phyloP scores from a whole-genome alignment of 1,140 invertebrate species.

The Parasteatoda tepidariorum region DNA sequence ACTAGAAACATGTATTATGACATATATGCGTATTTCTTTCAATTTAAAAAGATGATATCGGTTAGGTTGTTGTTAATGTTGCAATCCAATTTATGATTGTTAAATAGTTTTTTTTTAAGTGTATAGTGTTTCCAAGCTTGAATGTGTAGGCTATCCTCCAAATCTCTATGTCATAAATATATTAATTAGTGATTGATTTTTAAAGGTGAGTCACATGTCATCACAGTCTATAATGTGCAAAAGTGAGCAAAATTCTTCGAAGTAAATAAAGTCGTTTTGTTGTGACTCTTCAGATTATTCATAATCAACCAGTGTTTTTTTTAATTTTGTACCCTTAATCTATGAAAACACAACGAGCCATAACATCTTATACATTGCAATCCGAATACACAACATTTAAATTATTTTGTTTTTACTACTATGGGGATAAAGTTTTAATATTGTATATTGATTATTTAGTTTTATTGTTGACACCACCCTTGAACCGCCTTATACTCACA shows the following conservation, averaged over 20 bases:
- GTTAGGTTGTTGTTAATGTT: background rate
- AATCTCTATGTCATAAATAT: background rate
- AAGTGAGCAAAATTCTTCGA: background rate
- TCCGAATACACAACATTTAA: background rate
- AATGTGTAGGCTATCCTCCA: constrained; percentile 26
- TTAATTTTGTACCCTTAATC: background rate
- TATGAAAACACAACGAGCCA: background rate
- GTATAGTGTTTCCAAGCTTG: constrained; percentile 16
- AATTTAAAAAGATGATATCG: background rate
- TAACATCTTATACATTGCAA: background rate
- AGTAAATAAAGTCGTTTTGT: constrained; percentile 1
- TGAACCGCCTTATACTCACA: background rate
- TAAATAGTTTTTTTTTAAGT: constrained; percentile 35
- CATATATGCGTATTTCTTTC: background rate
- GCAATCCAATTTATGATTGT: constrained; percentile 26
- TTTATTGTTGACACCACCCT: background rate
- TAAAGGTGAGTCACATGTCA: constrained; percentile 27
- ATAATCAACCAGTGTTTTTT: background rate
- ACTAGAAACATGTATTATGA: background rate
- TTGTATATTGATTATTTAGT: background rate
- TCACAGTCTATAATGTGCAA: background rate
- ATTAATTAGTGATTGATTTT: background rate
- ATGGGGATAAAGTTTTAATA: background rate
- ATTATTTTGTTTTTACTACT: background rate
- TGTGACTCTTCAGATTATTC: background rate